Evolutionary conservation across 2,888 invertebrate species (phyloP), one percentile per base, ranked within the genome.

Genomic region (Amiota minor): DNA sequence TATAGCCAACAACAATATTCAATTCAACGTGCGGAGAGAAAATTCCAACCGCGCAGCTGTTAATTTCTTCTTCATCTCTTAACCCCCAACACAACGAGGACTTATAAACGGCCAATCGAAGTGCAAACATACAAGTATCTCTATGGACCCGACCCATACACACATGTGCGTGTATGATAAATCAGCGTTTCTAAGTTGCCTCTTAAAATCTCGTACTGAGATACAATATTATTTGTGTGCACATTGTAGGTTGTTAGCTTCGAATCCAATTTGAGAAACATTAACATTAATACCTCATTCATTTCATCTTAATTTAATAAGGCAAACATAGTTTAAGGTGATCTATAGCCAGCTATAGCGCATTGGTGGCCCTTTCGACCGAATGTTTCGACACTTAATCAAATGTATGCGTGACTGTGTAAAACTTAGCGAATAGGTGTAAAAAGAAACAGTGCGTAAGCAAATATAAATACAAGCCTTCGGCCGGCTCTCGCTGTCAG

Each of bases 361-460:
- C 56, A 76, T 56, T 55, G 49, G 46, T 14, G 14, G 55, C 68
- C 62, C 70, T 72, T 72, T 56, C n/a, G 35, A 35, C 72, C n/a
- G 45, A 35, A 64, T 64, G 45, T 47, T 18, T 20, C 46, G 46
- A 12, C 69, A 64, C 70, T 70, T 70, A 55, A 62, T 67, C 45
- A 74, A 50, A 74, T 61, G 68, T 59, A 76, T 75, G 75, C 76
- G 72, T 73, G 74, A 73, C 74, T 74, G 74, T 75, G 74, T 70
- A 64, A 71, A 74, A 76, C 73, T 74, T 76, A 69, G 69, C 76
- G 71, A 72, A 71, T 74, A 64, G 74, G 78, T 78, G 76, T 78
- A 75, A 72, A 76, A 76, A 64, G 71, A 73, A 59, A 62, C 55
- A 72, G 70, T 68, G 50, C 71, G 75, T 71, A 70, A 59, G 35